Evolutionary conservation across 2,113 vertebrate species (phyloP).

Genomic region (Brachionichthys hirsutus): DNA sequence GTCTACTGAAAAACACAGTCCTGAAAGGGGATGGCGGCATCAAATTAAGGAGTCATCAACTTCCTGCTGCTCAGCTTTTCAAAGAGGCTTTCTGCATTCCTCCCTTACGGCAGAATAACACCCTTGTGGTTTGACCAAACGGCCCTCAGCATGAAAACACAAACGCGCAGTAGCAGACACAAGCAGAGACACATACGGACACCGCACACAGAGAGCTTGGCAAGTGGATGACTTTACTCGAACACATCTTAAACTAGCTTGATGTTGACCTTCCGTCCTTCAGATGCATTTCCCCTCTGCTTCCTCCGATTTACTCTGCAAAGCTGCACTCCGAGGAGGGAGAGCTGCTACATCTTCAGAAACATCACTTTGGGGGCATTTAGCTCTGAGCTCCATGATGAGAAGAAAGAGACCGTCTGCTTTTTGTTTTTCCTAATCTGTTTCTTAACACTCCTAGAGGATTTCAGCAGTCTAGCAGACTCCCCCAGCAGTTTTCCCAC

Average conservation of each 20-base stretch:
- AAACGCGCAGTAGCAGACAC: conserved; percentile 3
- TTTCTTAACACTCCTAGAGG: background rate
- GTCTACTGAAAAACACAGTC: too few relatives aligned
- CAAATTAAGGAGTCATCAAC: conserved; percentile 51
- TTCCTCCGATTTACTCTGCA: conserved; percentile 29
- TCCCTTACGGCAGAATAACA: conserved; percentile 26
- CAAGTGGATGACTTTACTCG: background rate
- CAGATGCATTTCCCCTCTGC: conserved; percentile 3
- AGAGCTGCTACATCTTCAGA: conserved; percentile 19
- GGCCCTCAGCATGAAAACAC: conserved; percentile 31
- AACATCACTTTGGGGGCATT: conserved; percentile 26
- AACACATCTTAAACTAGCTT: background rate
- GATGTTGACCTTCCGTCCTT: background rate
- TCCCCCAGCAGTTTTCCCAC: background rate
- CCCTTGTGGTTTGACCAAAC: conserved; percentile 17
- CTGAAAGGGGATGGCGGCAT: conserved; percentile 14
- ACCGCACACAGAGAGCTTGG: background rate
- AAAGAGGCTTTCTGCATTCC: conserved; percentile 50
- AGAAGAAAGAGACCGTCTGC: conserved; percentile 15
- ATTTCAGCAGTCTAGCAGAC: background rate
- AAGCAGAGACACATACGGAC: background rate
- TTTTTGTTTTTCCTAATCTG: conserved; percentile 1
- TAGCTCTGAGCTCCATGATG: background rate
- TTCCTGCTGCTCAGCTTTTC: conserved; percentile 40
- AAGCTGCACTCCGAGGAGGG: conserved; percentile 5